Conservation (phyloP, 2,113 vertebrate species). For the Naja naja region DNA sequence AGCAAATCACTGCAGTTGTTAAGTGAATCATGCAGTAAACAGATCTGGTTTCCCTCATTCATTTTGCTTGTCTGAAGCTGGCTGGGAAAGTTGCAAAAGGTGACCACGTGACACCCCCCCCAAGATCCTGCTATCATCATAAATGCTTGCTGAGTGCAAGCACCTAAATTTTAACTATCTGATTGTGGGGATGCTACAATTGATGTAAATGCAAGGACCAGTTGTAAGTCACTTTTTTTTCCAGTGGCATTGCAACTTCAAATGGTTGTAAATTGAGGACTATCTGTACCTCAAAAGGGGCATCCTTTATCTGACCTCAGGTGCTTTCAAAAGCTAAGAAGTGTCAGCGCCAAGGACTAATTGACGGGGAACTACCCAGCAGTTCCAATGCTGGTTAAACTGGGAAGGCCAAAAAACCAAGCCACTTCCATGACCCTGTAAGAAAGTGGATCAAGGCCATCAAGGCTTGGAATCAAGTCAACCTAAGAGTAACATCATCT, state of each 20-base stretch:
- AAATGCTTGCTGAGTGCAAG: not conserved
- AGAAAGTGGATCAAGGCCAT: not conserved
- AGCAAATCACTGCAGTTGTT: not conserved
- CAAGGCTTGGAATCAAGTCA: not conserved
- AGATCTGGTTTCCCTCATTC: not conserved
- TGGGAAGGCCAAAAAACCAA: not conserved
- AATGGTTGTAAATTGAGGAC: not conserved
- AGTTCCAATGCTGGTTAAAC: not conserved
- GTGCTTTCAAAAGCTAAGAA: not conserved
- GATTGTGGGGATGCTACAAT: not conserved
- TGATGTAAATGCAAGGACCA: not conserved
- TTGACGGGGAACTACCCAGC: not conserved
- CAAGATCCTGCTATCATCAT: not conserved
- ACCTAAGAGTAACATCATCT: not conserved
- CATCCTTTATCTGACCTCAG: not conserved
- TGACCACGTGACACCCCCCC: not conserved
- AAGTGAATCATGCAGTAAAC: not conserved
- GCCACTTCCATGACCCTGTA: not conserved
- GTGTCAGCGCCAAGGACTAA: not conserved
- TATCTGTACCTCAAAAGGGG: not conserved
- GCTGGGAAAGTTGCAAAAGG: not conserved
- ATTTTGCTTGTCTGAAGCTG: not conserved
- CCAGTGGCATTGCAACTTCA: not conserved
- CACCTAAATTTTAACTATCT: not conserved
- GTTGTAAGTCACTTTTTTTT: not conserved